phyloP scores from a whole-genome alignment of 2,113 vertebrate genomes.

The Onychorhynchus coronatus region DNA sequence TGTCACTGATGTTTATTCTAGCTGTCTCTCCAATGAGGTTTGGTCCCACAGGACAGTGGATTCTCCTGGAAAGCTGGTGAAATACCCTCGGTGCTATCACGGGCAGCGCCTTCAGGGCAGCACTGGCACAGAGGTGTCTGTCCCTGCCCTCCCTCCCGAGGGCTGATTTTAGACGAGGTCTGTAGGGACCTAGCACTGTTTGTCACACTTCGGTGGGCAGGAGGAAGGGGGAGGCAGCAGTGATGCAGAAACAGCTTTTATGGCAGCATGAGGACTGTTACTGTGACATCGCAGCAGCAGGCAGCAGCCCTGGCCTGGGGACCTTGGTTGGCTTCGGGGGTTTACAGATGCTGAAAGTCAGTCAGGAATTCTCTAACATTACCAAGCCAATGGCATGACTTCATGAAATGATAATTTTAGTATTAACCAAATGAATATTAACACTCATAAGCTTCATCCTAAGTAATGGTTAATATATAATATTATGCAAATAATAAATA shows the following conservation, averaged over 20 bases:
- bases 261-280: neutral
- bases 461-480: neutral
- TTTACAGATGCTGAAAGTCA: neutral
- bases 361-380: neutral
- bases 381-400: neutral
- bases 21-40: neutral
- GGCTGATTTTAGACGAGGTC: neutral
- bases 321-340: neutral
- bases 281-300: neutral
- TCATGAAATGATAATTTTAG: neutral
- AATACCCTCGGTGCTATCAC: neutral
- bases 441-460: neutral
- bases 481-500: neutral
- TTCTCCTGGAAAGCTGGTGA: neutral
- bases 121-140: neutral
- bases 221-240: neutral
- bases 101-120: neutral
- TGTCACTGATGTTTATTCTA: neutral
- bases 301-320: neutral
- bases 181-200: rapidly evolving
- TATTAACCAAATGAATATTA: neutral
- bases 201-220: neutral
- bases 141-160: neutral
- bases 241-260: neutral
- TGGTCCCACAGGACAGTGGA: neutral